Evolutionary conservation across 2,797 vertebrate genomes (phyloP), one percentile per base, ranked within the genome.

Genomic region (Etheostoma perlongum): DNA sequence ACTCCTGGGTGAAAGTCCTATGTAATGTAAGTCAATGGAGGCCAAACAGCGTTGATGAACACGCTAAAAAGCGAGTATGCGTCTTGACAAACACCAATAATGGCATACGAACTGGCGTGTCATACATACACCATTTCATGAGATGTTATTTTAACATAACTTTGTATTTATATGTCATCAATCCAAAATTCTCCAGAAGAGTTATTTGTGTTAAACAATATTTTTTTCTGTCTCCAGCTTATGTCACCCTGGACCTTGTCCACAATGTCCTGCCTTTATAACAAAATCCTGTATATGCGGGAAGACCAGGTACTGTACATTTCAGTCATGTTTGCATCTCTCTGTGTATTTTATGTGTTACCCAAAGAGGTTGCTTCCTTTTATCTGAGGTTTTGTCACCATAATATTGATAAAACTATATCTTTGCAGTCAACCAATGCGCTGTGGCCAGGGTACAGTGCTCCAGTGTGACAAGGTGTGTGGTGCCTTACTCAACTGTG

Each of bases 231-330:
- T 52, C 66, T 85, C 80, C 81, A 99, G 98, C 68, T 94, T 99
- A 36, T 99, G 98, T 87, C 98, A 99, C 81, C 98, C 98, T 74
- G 98, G 98, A 86, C 98, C 98, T 74, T 99, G 98, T 85, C 98
- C 98, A 62, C 97, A 96, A 0, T 99, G 98, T 85, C 98, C 98
- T 82, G 98, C 98, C 55, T 98, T 96, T 90, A 90, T 96, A 68
- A 98, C 96, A 47, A 99, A 97, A 90, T 94, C 96, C 52, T 99
- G 98, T 74, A 88, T 97, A 93, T 99, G 98, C 92, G 95, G 97
- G 76, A 96, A 89, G 82, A 99, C 95, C 76, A 99, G 97, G 98
- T 99, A 93, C 86, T 67, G 0, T 2, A 23, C 4, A 14, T 52
- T 53, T 63, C 1, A 66, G 30, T 33, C 5, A 25, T 12, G 4